Evolutionary conservation across 2,113 vertebrate species (phyloP).

Genomic region (Atherinomorus stipes): DNA sequence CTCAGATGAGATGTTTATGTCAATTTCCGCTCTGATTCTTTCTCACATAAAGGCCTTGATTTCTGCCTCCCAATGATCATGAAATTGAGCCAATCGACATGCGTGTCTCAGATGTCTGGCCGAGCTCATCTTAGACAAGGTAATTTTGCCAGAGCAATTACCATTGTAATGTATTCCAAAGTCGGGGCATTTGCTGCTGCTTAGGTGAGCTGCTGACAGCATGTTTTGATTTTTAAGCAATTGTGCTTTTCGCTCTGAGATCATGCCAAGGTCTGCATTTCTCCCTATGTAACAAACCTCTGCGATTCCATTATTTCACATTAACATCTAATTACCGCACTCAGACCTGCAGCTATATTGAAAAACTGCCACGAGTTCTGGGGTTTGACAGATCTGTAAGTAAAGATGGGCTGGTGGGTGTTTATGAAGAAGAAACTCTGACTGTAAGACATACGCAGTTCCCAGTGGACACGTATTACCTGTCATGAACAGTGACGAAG

Average conservation of each 20-base stretch:
- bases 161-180: constrained; percentile 96
- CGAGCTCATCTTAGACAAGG: constrained; percentile 88
- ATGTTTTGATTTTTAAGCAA: constrained; percentile 93
- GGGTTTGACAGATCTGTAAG: constrained; percentile 75
- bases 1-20: constrained; percentile 87
- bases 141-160: constrained; percentile 96
- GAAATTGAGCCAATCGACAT: constrained; percentile 91
- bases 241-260: constrained; percentile 79
- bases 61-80: constrained; percentile 89
- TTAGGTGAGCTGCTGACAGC: constrained; percentile 89
- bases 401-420: constrained; percentile 66
- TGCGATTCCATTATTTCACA: constrained; percentile 76
- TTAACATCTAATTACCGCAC: constrained; percentile 78
- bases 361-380: constrained; percentile 57
- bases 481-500: constrained; percentile 82
- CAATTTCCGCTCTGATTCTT: constrained; percentile 89
- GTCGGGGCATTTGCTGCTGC: constrained; percentile 90
- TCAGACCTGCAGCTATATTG: constrained; percentile 70
- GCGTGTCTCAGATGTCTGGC: constrained; percentile 84
- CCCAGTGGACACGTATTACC: constrained; percentile 77
- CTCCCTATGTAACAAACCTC: constrained; percentile 67
- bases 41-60: constrained; percentile 86
- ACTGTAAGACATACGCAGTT: constrained; percentile 73
- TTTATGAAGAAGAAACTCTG: constrained; percentile 72
- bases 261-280: constrained; percentile 64